phyloP scores from a whole-genome alignment of 2,888 invertebrate genomes.

The Microctonus hyperodae region DNA sequence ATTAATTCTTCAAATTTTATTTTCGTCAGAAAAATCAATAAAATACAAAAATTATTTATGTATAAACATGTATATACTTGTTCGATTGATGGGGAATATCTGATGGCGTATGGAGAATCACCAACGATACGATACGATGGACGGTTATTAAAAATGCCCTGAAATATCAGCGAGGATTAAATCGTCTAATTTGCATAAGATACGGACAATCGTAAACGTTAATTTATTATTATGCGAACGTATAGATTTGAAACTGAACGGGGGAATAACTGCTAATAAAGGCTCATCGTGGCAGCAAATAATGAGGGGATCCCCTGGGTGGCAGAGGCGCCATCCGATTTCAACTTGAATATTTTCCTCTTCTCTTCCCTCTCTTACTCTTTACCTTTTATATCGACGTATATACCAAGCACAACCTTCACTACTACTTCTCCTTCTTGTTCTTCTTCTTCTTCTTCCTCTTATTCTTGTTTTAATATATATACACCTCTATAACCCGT shows the following conservation, averaged over 20 bases:
- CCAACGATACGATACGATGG: neutral
- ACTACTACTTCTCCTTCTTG: neutral
- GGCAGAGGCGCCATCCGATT: slow-evolving; percentile 57
- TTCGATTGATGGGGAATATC: neutral
- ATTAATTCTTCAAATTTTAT: too few species aligned
- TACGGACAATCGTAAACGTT: slow-evolving; percentile 58
- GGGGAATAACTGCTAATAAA: slow-evolving; percentile 61
- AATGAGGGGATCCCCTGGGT: slow-evolving; percentile 60
- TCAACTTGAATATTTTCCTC: slow-evolving; percentile 50
- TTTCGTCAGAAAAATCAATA: too few species aligned
- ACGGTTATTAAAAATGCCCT: slow-evolving; percentile 41
- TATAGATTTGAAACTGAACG: slow-evolving; percentile 61
- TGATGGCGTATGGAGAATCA: neutral
- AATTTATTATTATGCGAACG: slow-evolving; percentile 61
- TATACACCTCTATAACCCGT: slow-evolving; percentile 20
- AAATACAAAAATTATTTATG: too few species aligned
- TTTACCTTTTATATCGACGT: neutral
- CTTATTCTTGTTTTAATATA: too few species aligned
- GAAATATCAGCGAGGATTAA: slow-evolving; percentile 58
- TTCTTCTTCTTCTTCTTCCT: slow-evolving; percentile 23
- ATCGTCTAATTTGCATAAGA: slow-evolving; percentile 63
- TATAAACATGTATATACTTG: neutral
- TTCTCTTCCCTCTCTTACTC: neutral
- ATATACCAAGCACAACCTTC: neutral
- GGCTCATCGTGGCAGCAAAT: slow-evolving; percentile 59